These are phyloP conservation scores for Mandrillus leucophaeus DNA, from an alignment of 2,113 vertebrate genomes.

Conservation along the genomic window DNA sequence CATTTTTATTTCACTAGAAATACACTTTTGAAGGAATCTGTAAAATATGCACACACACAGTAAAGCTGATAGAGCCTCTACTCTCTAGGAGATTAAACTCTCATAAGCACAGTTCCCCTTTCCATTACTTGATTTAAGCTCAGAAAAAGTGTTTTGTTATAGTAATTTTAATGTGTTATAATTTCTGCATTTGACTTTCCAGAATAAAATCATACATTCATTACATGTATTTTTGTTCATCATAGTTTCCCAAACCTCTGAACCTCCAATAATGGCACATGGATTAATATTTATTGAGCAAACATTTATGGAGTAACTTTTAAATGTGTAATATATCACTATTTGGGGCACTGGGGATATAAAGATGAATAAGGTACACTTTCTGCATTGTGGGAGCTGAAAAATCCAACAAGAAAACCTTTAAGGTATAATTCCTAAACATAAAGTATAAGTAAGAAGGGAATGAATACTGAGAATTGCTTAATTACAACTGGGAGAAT, in stretches of 20 bases:
- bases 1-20: neutral
- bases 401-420: neutral
- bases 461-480: neutral
- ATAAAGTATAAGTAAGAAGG: neutral
- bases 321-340: neutral
- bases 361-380: neutral
- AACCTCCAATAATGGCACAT: neutral
- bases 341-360: neutral
- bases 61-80: neutral
- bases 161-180: neutral
- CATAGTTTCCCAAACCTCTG: neutral
- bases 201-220: conserved; percentile 23
- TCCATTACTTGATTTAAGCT: neutral
- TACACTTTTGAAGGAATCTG: neutral
- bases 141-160: neutral
- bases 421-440: neutral
- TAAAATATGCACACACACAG: neutral
- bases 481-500: neutral
- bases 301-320: neutral
- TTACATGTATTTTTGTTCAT: neutral
- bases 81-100: neutral
- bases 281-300: neutral
- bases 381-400: neutral
- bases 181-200: neutral
- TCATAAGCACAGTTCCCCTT: neutral